Base-by-base conservation (phyloP, 2,888 invertebrate species). In the Ferrisia virgata region DNA sequence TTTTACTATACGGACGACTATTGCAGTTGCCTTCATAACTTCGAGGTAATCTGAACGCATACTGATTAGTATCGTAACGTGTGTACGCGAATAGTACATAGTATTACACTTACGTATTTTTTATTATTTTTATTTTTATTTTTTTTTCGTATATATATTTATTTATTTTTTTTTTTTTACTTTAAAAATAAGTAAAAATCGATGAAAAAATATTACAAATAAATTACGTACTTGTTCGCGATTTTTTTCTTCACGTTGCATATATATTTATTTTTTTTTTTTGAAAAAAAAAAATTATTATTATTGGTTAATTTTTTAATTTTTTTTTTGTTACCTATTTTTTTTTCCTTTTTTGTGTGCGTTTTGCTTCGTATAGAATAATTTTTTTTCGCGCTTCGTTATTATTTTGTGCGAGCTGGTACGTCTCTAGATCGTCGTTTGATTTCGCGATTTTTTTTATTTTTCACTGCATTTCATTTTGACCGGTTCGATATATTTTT, bases 21-120 rank as follows among this genome's bases (percentile, higher is more conserved):
- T 47, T 43, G 79, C 79, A 80, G 79, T 80, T 80, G 79, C 36
- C 47, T 80, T 47, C n/a, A 36, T n/a, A 47, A 80, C 79, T 80
- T 25, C 39, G 25, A 28, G 28, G 43, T 79, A 79, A 79, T 79
- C 36, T 79, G 33, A 39, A 40, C 79, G 33, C 64, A 33, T 72
- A 72, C 39, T 78, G 39, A 78, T 36, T 22, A 28, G 72, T 28
- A 72, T 72, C 31, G 53, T 8, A 53, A 18, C 53, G 53, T 40
- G n/a, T 13, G 40, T 8, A 40, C 40, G 40, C n/a, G n/a, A n/a
- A n/a, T n/a, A 39, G 39, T 39, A 39, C 39, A 11, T 39, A 39
- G 39, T 39, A 39, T 39, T 53, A 2, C 40, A 40, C 11, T 40
- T 40, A 40, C 40, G 40, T 40, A 40, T 40, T 9, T 40, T 40